Evolutionary conservation across 37 sponge, comb jelly and placozoan genomes (phyloP).

Genomic region (Petrosia ficiformis): DNA sequence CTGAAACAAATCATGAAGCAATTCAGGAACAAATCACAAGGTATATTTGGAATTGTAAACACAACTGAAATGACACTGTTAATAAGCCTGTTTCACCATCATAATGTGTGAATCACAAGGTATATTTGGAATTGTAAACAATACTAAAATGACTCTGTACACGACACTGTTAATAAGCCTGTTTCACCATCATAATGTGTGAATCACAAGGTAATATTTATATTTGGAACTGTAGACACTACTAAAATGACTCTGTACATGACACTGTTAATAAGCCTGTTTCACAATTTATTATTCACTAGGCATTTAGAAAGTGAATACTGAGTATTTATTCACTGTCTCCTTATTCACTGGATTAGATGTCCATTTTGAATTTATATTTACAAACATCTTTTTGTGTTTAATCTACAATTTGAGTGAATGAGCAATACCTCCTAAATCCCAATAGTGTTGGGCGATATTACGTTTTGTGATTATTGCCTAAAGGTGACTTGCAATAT

Average conservation of each 20-base stretch:
- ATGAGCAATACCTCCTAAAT: too few species aligned
- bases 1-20: constrained; percentile 90
- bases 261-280: background rate
- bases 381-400: too few species aligned
- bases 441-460: too few species aligned
- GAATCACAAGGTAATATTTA: constrained; percentile 76
- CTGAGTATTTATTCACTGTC: too few species aligned
- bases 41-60: constrained; percentile 19
- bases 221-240: background rate
- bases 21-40: constrained; percentile 98
- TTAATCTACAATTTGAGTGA: too few species aligned
- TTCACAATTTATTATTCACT: background rate
- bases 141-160: background rate
- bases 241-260: background rate
- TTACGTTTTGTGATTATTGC: too few species aligned
- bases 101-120: constrained; percentile 76
- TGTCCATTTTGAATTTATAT: too few species aligned
- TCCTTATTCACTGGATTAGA: too few species aligned
- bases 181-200: background rate
- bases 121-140: background rate
- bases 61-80: constrained; percentile 1
- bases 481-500: too few species aligned
- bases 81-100: background rate
- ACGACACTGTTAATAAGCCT: background rate
- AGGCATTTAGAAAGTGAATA: too few species aligned